Evolutionary conservation across 2,888 invertebrate species (phyloP).

Genomic region (Smittia sp.): DNA sequence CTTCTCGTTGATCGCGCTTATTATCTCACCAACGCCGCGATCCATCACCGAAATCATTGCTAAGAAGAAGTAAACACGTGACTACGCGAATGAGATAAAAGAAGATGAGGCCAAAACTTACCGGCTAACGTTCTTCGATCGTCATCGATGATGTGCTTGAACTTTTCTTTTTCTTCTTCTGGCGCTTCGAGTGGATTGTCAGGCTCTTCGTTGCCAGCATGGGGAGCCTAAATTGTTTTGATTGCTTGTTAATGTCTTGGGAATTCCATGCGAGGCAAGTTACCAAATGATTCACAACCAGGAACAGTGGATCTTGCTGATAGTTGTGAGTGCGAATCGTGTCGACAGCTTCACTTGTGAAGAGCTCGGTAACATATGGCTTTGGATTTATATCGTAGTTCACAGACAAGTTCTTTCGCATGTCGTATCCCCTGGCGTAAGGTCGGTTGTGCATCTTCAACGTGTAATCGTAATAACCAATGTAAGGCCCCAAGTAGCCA

Average conservation of each 20-base stretch:
- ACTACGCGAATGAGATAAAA: too few species aligned
- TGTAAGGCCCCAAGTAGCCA: slow-evolving; percentile 79
- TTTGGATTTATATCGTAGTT: slow-evolving; percentile 57
- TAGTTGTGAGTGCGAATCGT: slow-evolving; percentile 61
- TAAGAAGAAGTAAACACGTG: slow-evolving; percentile 47
- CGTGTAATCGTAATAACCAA: slow-evolving; percentile 74
- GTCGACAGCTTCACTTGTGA: slow-evolving; percentile 63
- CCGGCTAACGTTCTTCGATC: slow-evolving; percentile 69
- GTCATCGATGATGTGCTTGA: slow-evolving; percentile 64
- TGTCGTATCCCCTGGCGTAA: slow-evolving; percentile 54
- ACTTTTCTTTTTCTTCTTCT: slow-evolving; percentile 65
- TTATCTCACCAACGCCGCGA: slow-evolving; percentile 75
- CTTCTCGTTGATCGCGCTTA: slow-evolving; percentile 63
- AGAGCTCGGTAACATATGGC: slow-evolving; percentile 70
- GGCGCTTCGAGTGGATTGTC: slow-evolving; percentile 71
- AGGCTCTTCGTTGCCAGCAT: slow-evolving; percentile 63
- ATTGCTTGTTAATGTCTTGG: too few species aligned
- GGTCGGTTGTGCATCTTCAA: slow-evolving; percentile 51
- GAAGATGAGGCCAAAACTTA: slow-evolving; percentile 46
- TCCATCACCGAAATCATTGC: slow-evolving; percentile 85
- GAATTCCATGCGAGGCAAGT: too few species aligned
- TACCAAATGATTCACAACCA: slow-evolving; percentile 69
- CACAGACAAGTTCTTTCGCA: slow-evolving; percentile 56
- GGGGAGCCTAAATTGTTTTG: slow-evolving; percentile 72
- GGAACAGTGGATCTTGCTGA: slow-evolving; percentile 64